Evolutionary conservation across 2,113 vertebrate genomes (phyloP).

Genomic region (Ardeotis arabs): DNA sequence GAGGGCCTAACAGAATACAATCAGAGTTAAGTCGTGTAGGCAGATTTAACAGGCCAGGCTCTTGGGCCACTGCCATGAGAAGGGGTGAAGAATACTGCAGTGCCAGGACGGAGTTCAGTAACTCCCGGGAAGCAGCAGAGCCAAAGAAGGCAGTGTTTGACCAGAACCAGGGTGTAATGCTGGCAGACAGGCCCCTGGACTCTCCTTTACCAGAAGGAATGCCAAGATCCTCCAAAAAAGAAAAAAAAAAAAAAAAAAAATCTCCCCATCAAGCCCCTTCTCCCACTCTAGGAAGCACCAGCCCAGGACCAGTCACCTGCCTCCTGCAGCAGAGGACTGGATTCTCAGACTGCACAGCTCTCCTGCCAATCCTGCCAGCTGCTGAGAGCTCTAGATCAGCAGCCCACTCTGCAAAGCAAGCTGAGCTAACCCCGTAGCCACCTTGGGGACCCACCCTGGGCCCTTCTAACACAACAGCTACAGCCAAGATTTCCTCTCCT

Average conservation of each 20-base stretch:
- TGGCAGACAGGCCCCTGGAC: neutral
- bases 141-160: neutral
- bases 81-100: neutral
- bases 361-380: neutral
- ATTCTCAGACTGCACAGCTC: neutral
- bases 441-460: neutral
- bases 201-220: neutral
- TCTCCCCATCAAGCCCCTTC: neutral
- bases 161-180: neutral
- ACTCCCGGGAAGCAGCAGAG: neutral
- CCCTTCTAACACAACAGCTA: neutral
- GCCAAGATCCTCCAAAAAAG: neutral
- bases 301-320: neutral
- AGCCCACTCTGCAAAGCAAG: neutral
- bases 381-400: neutral
- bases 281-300: neutral
- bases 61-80: neutral
- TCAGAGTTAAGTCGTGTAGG: neutral
- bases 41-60: neutral
- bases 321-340: neutral
- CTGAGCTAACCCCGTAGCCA: neutral
- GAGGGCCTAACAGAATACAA: constrained; percentile 80
- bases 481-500: neutral
- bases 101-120: neutral
- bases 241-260: neutral